A percentile compares a stretch with the other conserved stretches of the same genome.
Evolutionary conservation across 2,113 vertebrate species (phyloP).

Genomic region (Cavia aperea): DNA sequence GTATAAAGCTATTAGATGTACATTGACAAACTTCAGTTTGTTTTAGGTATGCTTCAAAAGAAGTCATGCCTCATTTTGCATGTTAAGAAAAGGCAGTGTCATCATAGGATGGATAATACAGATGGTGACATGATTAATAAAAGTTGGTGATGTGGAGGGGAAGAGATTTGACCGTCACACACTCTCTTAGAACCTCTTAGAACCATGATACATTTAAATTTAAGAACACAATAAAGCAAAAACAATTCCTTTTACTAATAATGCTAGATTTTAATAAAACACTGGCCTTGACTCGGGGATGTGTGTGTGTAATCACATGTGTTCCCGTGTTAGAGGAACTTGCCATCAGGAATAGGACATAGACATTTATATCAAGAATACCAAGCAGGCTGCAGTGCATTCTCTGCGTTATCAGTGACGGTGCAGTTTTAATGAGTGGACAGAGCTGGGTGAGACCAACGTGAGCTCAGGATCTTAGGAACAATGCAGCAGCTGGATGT

Average conservation of each 20-base stretch:
- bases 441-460: not conserved
- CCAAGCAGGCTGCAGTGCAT: not conserved
- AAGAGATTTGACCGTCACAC: not conserved
- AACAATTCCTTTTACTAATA: not conserved
- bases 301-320: not conserved
- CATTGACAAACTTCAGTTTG: not conserved
- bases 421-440: not conserved
- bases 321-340: not conserved
- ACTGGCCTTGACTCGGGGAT: not conserved
- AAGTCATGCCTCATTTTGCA: not conserved
- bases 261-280: not conserved
- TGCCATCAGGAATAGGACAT: not conserved
- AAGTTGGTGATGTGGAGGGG: not conserved
- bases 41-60: not conserved
- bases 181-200: not conserved
- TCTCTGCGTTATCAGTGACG: not conserved
- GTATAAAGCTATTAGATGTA: not conserved
- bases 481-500: not conserved
- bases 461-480: not conserved
- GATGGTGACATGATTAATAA: not conserved
- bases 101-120: not conserved
- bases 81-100: not conserved
- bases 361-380: not conserved
- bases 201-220: not conserved
- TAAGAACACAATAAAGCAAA: not conserved